Base-by-base conservation (phyloP, 2,888 invertebrate genomes). In the Diaphora mendica region DNA sequence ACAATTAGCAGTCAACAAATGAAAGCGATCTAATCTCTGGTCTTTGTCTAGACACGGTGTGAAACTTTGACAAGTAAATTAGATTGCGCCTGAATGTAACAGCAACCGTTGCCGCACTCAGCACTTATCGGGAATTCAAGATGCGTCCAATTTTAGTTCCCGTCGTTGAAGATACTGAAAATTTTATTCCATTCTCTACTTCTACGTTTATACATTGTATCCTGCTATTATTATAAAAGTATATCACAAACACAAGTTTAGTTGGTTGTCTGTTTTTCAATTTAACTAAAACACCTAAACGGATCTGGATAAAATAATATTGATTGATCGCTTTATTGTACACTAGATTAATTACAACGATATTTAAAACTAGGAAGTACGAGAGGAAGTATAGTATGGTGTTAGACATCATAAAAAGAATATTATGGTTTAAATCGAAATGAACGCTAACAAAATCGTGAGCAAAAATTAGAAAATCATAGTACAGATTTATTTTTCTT, bases 51-150 rank as follows among this genome's bases (percentile, higher is more conserved):
- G 93, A 92, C 92, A 82, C 75, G 72, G 82, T 82, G 88, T 90
- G 88, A 91, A 92, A 93, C 88, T 92, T 92, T 89, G 86, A 91
- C 89, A 90, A 92, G 88, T 90, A 92, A 93, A 94, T 93, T 94
- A 92, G 91, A 93, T 94, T 93, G 92, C 77, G 92, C 91, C 91
- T 89, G 88, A 90, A 89, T 91, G 93, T 93, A 91, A 93, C 89
- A 89, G 91, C 91, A 92, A 91, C 91, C 90, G 86, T 90, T 85
- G 89, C 88, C 90, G 88, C 90, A 87, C 88, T 90, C 85, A 85
- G 90, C 91, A 92, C 91, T 93, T 93, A 92, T 91, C 91, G 44
- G 20, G 42, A 44, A 44, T 62, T 64, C 64, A 88, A 86, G 88
- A 92, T 91, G 88, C 89, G 82, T 81, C 87, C 76, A 59, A 68